Base-by-base conservation (phyloP, 1,140 invertebrate species). In the Drosophila baimaii region DNA sequence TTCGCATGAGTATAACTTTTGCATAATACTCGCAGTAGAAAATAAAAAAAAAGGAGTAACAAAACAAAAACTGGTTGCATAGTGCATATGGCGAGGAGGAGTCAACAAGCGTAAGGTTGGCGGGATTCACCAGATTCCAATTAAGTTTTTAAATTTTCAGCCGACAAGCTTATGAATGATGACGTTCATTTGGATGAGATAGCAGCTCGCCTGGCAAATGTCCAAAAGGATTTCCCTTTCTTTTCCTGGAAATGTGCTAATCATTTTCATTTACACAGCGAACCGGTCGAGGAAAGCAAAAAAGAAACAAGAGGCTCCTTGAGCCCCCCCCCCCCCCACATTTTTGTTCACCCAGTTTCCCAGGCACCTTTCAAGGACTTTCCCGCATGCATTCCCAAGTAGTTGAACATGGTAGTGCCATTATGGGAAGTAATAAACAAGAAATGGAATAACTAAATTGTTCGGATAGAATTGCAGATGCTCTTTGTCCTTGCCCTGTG, bases 391-490 rank as follows among this genome's bases (percentile, higher is more conserved):
- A 75, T 76, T 66, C 46, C 19, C 37, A 66, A 76, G 52, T 66
- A 75, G 72, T 58, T 44, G 33, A 58, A 76, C 73, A 76, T 58
- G 71, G 44, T 23, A 76, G 72, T 76, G 61, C 73, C 61, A 76
- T 76, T 76, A 76, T 76, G 73, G 52, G 62, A 76, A 58, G 72
- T 52, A 76, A 76, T 76, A 76, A 75, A 75, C 72, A 76, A 76
- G 44, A 66, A 71, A 71, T 71, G 65, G 65, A 71, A 71, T 71
- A 71, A 58, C 51, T 58, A 47, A 41, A 71, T 71, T 49, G 27
- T 55, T 21, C 0, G 27, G 19, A 47, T 15, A 39, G 65, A 71
- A 71, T 70, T 27, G 19, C 35, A 71, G 43, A 71, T 71, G 66
- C 68, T 41, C 68, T 71, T 57, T 21, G 65, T 29, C 25, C 65